These are phyloP conservation scores for Tolmerus cingulatus DNA, from an alignment of 2,888 invertebrate genomes.

Conservation along the genomic window DNA sequence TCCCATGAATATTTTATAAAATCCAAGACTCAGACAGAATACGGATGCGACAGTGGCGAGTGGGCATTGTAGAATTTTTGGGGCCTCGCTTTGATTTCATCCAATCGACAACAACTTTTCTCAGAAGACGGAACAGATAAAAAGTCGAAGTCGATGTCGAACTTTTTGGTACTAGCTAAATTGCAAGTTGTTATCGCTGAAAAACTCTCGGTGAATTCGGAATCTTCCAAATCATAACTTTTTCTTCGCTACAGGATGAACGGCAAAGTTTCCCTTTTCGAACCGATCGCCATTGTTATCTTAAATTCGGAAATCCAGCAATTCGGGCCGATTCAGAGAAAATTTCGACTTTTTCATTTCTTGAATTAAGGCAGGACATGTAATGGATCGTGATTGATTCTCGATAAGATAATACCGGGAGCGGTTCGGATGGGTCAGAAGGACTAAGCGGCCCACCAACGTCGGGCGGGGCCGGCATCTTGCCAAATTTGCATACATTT, in stretches of 20 bases:
- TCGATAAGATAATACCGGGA: neutral
- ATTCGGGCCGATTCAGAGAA: neutral
- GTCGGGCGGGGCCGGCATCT: neutral
- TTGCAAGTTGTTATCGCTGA: conserved; percentile 22
- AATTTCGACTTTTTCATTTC: neutral
- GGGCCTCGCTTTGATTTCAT: neutral
- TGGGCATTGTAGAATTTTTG: neutral
- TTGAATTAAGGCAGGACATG: neutral
- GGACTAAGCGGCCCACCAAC: neutral
- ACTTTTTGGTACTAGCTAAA: conserved; percentile 1
- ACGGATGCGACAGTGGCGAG: neutral
- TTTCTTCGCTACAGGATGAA: neutral
- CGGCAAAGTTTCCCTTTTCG: neutral
- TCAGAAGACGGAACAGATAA: neutral
- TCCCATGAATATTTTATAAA: conserved; percentile 29
- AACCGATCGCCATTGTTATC: neutral
- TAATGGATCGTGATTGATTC: conserved; percentile 9
- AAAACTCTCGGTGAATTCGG: conserved; percentile 9
- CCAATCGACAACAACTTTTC: neutral
- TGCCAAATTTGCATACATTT: neutral
- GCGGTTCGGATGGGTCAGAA: neutral
- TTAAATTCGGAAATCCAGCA: neutral
- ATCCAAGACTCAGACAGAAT: neutral
- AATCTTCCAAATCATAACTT: conserved; percentile 3
- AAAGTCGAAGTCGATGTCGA: neutral